A percentile compares a stretch with the other conserved stretches of the same genome.
Conservation (phyloP, 2,888 invertebrate genomes). For the Hirtodrosophila confusa region DNA sequence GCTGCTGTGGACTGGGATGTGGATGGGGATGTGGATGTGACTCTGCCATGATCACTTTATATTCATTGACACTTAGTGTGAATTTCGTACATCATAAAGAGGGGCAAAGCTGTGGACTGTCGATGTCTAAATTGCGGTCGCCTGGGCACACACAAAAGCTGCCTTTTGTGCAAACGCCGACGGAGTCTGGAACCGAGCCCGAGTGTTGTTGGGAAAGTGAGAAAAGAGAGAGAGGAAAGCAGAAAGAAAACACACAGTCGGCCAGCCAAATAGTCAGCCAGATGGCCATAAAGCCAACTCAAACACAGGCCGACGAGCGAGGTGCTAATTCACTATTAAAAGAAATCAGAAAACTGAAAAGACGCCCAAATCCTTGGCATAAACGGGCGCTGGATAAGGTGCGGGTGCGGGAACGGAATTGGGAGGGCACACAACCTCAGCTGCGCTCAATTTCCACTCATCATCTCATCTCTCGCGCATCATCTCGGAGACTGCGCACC, state of each 20-base stretch:
- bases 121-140: conserved; percentile 69
- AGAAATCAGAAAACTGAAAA: conserved; percentile 68
- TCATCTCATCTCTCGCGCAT: conserved; percentile 64
- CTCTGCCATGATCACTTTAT: conserved; percentile 75
- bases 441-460: conserved; percentile 68
- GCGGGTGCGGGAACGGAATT: no score
- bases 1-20: not conserved
- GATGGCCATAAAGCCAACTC: conserved; percentile 58
- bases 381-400: not conserved
- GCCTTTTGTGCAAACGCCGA: conserved; percentile 68
- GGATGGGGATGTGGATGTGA: conserved; percentile 24
- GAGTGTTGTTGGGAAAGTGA: conserved; percentile 50
- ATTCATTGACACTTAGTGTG: conserved; percentile 77
- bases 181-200: conserved; percentile 11
- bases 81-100: conserved; percentile 75
- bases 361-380: conserved; percentile 43
- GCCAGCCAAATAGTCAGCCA: conserved; percentile 35
- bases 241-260: conserved; percentile 3
- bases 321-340: conserved; percentile 81
- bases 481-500: conserved; percentile 58
- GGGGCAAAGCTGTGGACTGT: conserved; percentile 25
- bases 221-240: no score
- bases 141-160: conserved; percentile 54
- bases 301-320: conserved; percentile 55
- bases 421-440: conserved; percentile 21